These are phyloP conservation scores for Equus przewalskii DNA, from an alignment of 2,113 vertebrate genomes.

Conservation along the genomic window DNA sequence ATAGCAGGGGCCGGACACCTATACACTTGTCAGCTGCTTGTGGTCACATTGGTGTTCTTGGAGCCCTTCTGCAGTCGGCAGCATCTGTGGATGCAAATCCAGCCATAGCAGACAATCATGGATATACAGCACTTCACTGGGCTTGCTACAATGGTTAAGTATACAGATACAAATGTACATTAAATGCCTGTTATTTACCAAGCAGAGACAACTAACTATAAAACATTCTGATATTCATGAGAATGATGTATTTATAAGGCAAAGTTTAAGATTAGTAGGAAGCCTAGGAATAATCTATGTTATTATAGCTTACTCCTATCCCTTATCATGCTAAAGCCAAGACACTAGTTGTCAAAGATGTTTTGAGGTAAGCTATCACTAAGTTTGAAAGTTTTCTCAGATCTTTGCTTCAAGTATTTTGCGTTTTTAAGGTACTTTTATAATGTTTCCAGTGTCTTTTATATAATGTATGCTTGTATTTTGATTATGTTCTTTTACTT, in stretches of 20 bases:
- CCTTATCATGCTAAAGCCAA: background rate
- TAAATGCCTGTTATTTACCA: background rate
- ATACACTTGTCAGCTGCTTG: constrained; percentile 97
- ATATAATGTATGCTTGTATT: constrained; percentile 5
- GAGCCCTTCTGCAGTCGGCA: constrained; percentile 95
- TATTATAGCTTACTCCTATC: background rate
- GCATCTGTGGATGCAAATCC: constrained; percentile 91
- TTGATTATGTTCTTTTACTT: constrained; percentile 40
- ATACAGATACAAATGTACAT: background rate
- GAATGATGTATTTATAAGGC: background rate
- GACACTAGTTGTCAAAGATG: background rate
- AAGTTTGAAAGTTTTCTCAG: background rate
- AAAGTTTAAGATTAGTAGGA: background rate
- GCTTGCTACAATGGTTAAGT: constrained; percentile 98
- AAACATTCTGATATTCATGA: background rate
- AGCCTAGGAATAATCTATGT: background rate
- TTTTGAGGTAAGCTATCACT: background rate
- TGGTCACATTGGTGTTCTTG: constrained; percentile 96
- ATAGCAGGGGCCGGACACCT: constrained; percentile 95
- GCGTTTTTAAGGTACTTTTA: background rate
- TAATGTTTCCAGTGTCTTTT: background rate
- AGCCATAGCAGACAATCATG: constrained; percentile 94
- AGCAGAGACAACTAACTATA: background rate
- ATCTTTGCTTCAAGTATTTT: constrained; percentile 37
- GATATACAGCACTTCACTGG: constrained; percentile 99